These are phyloP conservation scores for Cacatua alba DNA, from an alignment of 2,113 vertebrate species.

Conservation along the genomic window DNA sequence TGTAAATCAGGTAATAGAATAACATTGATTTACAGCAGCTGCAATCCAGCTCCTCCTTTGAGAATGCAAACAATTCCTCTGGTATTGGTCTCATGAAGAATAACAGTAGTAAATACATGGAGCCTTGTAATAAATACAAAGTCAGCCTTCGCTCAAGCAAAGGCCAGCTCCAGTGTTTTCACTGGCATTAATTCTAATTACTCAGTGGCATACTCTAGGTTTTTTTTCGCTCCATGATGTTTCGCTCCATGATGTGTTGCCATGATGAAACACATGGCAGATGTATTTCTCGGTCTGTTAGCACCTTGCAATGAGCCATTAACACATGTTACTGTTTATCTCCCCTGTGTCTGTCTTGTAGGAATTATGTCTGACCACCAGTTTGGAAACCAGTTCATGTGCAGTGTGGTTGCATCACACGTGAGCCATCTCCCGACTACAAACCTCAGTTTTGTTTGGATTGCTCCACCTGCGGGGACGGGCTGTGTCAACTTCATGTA, in stretches of 20 bases:
- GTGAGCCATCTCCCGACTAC: conserved; percentile 94
- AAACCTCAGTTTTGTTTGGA: conserved; percentile 98
- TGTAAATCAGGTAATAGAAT: not conserved
- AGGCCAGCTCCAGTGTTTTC: not conserved
- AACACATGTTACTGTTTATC: not conserved
- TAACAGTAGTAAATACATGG: not conserved
- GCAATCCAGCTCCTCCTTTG: not conserved
- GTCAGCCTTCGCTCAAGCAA: not conserved
- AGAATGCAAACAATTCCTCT: not conserved
- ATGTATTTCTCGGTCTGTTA: not conserved
- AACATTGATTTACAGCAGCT: not conserved
- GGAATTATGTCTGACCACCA: conserved; percentile 94
- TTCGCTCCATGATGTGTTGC: not conserved
- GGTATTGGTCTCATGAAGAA: not conserved
- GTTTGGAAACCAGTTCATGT: conserved; percentile 97
- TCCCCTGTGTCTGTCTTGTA: conserved; percentile 47
- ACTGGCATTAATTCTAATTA: not conserved
- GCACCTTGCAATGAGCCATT: not conserved
- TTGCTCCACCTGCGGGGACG: conserved; percentile 93
- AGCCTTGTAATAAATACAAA: not conserved
- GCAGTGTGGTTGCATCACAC: conserved; percentile 96
- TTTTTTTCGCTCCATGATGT: not conserved
- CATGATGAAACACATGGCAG: not conserved
- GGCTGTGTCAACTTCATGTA: conserved; percentile 99
- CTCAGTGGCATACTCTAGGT: not conserved